Evolutionary conservation across 2,888 invertebrate genomes (phyloP).

Genomic region (Amorpha juglandis): DNA sequence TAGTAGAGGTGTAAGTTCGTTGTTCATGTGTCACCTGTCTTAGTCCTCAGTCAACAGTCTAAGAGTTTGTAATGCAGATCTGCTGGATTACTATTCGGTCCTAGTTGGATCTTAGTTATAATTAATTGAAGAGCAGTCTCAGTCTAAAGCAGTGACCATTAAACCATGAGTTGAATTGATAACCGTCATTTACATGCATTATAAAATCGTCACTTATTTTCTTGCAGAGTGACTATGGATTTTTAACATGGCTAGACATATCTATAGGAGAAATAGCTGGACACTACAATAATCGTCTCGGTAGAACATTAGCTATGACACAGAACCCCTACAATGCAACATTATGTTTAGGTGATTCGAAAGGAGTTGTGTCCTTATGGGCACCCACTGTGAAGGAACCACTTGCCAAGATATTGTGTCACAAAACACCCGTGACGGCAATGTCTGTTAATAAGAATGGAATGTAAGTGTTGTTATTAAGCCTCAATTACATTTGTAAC

Average conservation of each 20-base stretch:
- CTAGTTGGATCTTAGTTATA: too few species aligned
- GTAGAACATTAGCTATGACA: constrained; percentile 92
- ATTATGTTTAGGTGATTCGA: constrained; percentile 94
- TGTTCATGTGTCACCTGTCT: too few species aligned
- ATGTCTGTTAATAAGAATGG: constrained; percentile 94
- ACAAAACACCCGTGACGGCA: constrained; percentile 91
- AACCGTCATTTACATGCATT: too few species aligned
- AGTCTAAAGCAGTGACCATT: too few species aligned
- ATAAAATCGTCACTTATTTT: background rate
- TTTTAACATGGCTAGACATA: constrained; percentile 96
- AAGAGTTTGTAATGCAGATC: too few species aligned
- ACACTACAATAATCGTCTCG: constrained; percentile 90
- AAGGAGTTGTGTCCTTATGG: constrained; percentile 98
- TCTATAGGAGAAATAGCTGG: constrained; percentile 95
- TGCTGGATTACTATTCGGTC: too few species aligned
- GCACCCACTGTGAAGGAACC: constrained; percentile 94
- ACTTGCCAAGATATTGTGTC: constrained; percentile 95
- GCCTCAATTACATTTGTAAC: constrained; percentile 8
- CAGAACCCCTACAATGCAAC: constrained; percentile 98
- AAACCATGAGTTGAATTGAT: too few species aligned
- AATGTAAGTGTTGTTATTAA: constrained; percentile 80
- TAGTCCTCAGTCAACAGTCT: too few species aligned
- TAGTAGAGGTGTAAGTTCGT: too few species aligned
- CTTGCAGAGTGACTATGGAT: constrained; percentile 88
- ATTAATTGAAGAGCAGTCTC: too few species aligned